A percentile compares a stretch with the other conserved stretches of the same genome.
Evolutionary conservation across 2,113 vertebrate genomes (phyloP).

Genomic region (Pelodiscus sinensis): DNA sequence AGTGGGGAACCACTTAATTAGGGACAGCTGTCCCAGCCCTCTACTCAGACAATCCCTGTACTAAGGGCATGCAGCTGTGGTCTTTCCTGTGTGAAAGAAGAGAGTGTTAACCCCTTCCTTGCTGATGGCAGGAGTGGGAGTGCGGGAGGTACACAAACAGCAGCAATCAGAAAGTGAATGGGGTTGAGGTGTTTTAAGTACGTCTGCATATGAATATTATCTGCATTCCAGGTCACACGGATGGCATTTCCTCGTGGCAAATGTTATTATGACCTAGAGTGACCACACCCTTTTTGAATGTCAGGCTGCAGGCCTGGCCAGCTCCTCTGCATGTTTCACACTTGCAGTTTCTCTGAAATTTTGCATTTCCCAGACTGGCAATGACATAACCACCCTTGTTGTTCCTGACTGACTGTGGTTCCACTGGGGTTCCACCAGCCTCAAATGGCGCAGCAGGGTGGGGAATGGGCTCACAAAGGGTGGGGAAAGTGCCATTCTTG

Average conservation of each 20-base stretch:
- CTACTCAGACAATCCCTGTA: not conserved
- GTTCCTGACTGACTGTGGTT: fast-evolving
- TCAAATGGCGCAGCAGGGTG: not conserved
- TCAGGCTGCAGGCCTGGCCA: not conserved
- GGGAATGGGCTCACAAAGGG: no score
- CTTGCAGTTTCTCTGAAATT: not conserved
- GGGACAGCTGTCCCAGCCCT: not conserved
- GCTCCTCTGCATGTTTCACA: not conserved
- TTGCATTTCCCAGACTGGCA: constrained; percentile 11
- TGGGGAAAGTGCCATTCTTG: not conserved
- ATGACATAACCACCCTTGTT: not conserved
- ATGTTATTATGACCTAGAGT: not conserved
- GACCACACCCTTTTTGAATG: not conserved
- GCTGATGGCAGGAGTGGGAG: not conserved
- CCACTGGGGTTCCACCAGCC: not conserved
- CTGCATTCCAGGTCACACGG: not conserved
- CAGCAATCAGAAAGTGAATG: no score
- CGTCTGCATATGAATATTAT: not conserved
- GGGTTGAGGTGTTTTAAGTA: not conserved
- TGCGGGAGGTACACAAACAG: fast-evolving
- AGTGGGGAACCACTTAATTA: not conserved
- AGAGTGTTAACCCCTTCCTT: not conserved
- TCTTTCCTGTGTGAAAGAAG: not conserved
- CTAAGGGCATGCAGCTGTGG: constrained; percentile 24
- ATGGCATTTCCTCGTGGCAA: not conserved